Conservation (phyloP, 2,113 vertebrate species). For the Chamaea fasciata region DNA sequence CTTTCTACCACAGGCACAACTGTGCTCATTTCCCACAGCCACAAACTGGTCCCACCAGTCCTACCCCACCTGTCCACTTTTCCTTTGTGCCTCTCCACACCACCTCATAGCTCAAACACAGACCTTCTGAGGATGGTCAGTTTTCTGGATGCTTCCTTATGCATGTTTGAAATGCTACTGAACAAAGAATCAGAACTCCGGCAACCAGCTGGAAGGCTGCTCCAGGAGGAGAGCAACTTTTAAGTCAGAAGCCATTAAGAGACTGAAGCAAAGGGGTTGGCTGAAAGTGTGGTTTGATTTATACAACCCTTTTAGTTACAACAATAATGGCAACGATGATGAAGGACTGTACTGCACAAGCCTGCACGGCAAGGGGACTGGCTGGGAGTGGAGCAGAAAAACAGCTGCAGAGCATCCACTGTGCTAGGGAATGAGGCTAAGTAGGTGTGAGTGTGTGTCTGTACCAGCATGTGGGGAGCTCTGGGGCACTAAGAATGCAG, state of each 20-base stretch:
- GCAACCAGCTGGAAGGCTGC: neutral
- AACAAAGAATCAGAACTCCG: neutral
- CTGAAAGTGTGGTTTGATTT: conserved; percentile 37
- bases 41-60: neutral
- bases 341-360: neutral
- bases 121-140: neutral
- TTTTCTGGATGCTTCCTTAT: neutral
- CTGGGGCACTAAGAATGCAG: neutral
- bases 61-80: neutral
- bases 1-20: neutral
- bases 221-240: neutral
- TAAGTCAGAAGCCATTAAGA: conserved; percentile 33
- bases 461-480: neutral
- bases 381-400: neutral
- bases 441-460: neutral
- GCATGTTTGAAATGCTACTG: neutral
- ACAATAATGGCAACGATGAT: conserved; percentile 17
- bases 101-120: neutral
- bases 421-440: neutral
- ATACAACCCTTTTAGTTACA: conserved; percentile 32
- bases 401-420: neutral
- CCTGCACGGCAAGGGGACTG: neutral
- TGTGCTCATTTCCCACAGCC: neutral
- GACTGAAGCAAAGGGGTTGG: neutral
- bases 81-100: neutral